These are phyloP conservation scores for Myopa testacea DNA, from an alignment of 2,888 invertebrate species.

Conservation along the genomic window DNA sequence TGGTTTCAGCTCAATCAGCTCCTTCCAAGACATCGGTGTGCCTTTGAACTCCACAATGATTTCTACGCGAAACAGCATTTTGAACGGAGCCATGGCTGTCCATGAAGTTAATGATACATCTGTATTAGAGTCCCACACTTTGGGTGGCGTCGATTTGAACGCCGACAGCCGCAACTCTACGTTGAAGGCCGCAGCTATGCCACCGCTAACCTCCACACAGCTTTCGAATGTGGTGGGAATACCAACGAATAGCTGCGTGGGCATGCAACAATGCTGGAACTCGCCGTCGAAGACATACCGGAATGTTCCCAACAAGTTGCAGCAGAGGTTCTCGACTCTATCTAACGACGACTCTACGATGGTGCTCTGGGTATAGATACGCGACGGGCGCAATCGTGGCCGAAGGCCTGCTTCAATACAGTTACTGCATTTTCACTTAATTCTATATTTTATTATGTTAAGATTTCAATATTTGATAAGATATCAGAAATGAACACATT, in stretches of 20 bases:
- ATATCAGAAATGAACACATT: not conserved
- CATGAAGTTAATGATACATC: slow-evolving; percentile 14
- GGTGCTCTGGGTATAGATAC: slow-evolving; percentile 62
- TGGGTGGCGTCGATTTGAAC: slow-evolving; percentile 1
- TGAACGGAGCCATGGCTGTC: not conserved
- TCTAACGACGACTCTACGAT: slow-evolving; percentile 64
- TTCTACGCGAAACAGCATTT: slow-evolving; percentile 33
- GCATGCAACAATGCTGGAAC: slow-evolving; percentile 55
- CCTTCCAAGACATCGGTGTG: slow-evolving; percentile 84
- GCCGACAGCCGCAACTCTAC: slow-evolving; percentile 65
- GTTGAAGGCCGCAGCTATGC: slow-evolving; percentile 54
- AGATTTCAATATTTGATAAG: slow-evolving; percentile 2
- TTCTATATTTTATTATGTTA: slow-evolving; percentile 13
- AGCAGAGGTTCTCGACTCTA: slow-evolving; percentile 62
- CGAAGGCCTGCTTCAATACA: slow-evolving; percentile 8
- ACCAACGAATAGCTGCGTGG: slow-evolving; percentile 52
- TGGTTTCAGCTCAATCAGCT: slow-evolving; percentile 87
- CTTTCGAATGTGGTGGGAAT: slow-evolving; percentile 58
- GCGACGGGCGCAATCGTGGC: not conserved
- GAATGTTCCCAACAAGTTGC: slow-evolving; percentile 59
- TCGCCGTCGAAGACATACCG: slow-evolving; percentile 61
- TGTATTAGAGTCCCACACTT: slow-evolving; percentile 20
- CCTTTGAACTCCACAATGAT: slow-evolving; percentile 68
- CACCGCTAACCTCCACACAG: slow-evolving; percentile 37
- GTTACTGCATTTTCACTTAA: slow-evolving; percentile 25